Percentiles rank a stretch among this genome's conserved stretches.
Evolutionary conservation across 2,113 vertebrate species (phyloP).

Genomic region (Boulengeromyrus knoepffleri): DNA sequence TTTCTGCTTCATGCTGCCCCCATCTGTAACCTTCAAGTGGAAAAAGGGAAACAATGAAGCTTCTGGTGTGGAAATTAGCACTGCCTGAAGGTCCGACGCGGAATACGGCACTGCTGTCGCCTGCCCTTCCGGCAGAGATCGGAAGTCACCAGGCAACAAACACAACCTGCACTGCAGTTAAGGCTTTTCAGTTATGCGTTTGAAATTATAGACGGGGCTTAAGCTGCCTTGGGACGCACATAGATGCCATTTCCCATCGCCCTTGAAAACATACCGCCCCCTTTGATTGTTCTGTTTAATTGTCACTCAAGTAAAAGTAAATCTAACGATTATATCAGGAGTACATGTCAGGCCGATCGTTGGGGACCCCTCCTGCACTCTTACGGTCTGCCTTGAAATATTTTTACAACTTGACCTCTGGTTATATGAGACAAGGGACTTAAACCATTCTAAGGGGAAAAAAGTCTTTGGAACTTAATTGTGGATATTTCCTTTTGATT

Average conservation of each 20-base stretch:
- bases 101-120: background rate
- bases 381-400: background rate
- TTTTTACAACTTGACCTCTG: background rate
- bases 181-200: background rate
- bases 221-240: background rate
- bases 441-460: background rate
- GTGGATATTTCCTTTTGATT: background rate
- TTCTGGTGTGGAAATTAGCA: background rate
- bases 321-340: background rate
- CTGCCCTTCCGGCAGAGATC: background rate
- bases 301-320: background rate
- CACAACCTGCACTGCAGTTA: background rate
- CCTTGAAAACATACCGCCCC: background rate
- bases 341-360: background rate
- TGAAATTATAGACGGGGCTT: background rate
- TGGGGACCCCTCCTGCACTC: background rate
- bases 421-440: background rate
- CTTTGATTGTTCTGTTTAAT: background rate
- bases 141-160: no score
- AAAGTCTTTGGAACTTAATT: background rate
- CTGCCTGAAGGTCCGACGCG: background rate
- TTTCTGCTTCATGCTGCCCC: conserved; percentile 82
- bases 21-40: conserved; percentile 69
- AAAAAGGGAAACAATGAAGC: background rate
- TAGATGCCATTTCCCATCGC: background rate